A percentile compares a stretch with the other conserved stretches of the same genome.
phyloP scores from a whole-genome alignment of 2,888 invertebrate genomes.

The Margaritifera margaritifera region DNA sequence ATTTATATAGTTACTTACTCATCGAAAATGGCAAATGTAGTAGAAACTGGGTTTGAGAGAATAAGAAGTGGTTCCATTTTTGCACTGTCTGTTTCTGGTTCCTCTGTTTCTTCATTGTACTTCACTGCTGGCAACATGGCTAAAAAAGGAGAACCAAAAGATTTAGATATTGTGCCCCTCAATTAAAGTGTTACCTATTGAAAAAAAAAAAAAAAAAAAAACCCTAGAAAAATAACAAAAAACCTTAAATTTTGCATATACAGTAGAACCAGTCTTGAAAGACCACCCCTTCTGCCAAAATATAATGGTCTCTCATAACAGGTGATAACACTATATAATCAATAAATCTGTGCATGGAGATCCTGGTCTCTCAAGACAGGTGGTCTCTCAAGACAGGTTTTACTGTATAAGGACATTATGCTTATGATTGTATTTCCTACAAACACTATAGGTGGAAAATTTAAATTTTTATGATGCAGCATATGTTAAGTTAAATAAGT shows the following conservation, averaged over 20 bases:
- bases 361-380: too few relatives aligned
- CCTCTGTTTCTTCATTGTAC: slow-evolving; percentile 82
- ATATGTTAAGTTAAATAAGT: not conserved
- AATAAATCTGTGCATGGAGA: too few relatives aligned
- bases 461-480: not conserved
- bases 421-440: not conserved
- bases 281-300: too few relatives aligned
- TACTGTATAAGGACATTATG: too few relatives aligned
- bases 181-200: not conserved
- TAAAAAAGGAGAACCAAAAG: slow-evolving; percentile 71
- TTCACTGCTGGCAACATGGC: slow-evolving; percentile 82
- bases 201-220: not conserved
- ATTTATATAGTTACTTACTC: slow-evolving; percentile 75
- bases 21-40: slow-evolving; percentile 85
- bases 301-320: too few relatives aligned
- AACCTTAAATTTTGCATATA: too few relatives aligned
- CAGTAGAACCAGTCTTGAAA: too few relatives aligned
- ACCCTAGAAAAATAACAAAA: too few relatives aligned
- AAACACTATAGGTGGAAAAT: not conserved
- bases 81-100: slow-evolving; percentile 78
- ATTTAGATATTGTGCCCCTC: not conserved
- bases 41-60: slow-evolving; percentile 78
- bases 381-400: not conserved
- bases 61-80: slow-evolving; percentile 77
- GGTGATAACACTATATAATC: too few relatives aligned